Evolutionary conservation across 2,797 vertebrate genomes (phyloP).

Genomic region (Pogonophryne albipinna): DNA sequence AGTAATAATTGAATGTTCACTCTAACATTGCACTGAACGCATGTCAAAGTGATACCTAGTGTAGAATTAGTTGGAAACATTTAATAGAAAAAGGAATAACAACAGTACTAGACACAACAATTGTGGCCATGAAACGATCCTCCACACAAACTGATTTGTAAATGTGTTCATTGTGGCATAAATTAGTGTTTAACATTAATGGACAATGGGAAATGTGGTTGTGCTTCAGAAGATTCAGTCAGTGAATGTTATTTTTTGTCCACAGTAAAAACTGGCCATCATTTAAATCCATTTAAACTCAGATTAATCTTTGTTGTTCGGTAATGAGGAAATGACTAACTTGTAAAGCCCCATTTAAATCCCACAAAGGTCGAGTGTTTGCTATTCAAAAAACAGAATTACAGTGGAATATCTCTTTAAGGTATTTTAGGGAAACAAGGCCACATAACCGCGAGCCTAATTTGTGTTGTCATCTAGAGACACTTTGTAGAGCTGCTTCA

Average conservation of each 20-base stretch:
- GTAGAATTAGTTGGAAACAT: neutral
- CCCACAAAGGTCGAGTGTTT: neutral
- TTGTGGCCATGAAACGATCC: neutral
- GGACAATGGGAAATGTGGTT: neutral
- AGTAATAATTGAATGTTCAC: slow-evolving; percentile 12
- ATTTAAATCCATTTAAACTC: neutral
- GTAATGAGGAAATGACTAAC: slow-evolving; percentile 1
- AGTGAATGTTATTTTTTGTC: neutral
- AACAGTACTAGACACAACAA: neutral
- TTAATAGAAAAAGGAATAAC: neutral
- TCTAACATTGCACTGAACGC: slow-evolving; percentile 4
- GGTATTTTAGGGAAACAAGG: slow-evolving; percentile 37
- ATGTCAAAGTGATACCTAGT: neutral
- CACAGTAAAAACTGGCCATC: neutral
- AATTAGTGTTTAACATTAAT: neutral
- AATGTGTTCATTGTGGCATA: neutral
- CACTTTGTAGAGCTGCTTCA: slow-evolving; percentile 50
- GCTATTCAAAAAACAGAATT: neutral
- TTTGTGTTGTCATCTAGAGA: slow-evolving; percentile 62
- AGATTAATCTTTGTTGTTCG: neutral
- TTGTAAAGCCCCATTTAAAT: neutral
- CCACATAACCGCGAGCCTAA: slow-evolving; percentile 47
- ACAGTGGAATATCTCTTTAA: slow-evolving; percentile 29
- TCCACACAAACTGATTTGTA: slow-evolving; percentile 1
- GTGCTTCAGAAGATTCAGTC: neutral